Base-by-base conservation (phyloP, 2,888 invertebrate genomes). In the Cephus pygmeus region DNA sequence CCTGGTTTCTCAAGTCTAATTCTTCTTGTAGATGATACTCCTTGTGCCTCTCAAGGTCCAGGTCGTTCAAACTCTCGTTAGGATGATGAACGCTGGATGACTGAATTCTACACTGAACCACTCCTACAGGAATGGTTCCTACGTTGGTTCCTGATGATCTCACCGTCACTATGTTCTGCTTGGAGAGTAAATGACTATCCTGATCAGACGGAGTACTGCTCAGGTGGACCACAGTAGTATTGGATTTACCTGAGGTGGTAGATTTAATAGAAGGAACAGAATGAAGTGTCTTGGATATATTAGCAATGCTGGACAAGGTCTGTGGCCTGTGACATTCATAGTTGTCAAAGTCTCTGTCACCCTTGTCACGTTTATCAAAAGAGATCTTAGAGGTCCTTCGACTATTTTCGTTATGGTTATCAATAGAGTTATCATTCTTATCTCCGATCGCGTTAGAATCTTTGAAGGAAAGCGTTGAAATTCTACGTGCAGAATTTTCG, bases 151-250 rank as follows among this genome's bases (percentile, higher is more conserved):
- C 71, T 23, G 71, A 71, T 4, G 71, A 33, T 33, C 71, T 33
- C 15, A 71, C 31, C 12, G 71, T 71, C 2, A 71, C 71, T 33
- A 71, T 0, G 34, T 11, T 71, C 34, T 31, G 34, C 9, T 71
- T 71, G 6, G 71, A 2, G 6, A 12, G 31, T 0, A 34, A 33
- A 31, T 1, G 71, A 71, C 33, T 12, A 3, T 31, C 31, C 31
- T 31, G 33, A 31, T 31, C 34, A 23, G 71, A 30, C 2, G 71
- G 12, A n/a, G 80, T 74, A 23, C 78, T 79, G 33, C 79, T 83
- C 40, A 83, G 75, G 77, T 83, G 81, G 4, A 83, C 83, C 12
- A 83, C 81, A 12, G 83, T 83, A 0, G 75, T 82, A n/a, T 83
- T 83, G 15, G 83, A 69, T 75, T 80, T 82, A 73, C 73, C 79